A percentile compares a stretch with the other conserved stretches of the same genome.
These are phyloP conservation scores for Barypeithes pellucidus DNA, from an alignment of 2,888 invertebrate genomes.

Conservation along the genomic window DNA sequence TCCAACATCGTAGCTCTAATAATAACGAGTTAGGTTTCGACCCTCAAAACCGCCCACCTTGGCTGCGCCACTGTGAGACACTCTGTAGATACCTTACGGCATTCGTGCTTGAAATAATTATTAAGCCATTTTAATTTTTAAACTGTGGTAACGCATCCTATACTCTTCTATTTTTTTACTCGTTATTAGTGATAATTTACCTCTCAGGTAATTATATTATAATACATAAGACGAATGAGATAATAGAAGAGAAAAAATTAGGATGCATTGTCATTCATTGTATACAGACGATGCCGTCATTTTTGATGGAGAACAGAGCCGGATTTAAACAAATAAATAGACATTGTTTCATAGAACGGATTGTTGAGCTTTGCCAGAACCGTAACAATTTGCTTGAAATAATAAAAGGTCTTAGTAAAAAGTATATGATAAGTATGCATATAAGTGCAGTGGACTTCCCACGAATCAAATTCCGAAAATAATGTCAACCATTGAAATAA, in stretches of 20 bases:
- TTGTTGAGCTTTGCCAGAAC: too few relatives aligned
- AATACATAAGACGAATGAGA: background rate
- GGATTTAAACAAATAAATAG: background rate
- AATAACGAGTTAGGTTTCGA: too few relatives aligned
- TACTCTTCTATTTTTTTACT: too few relatives aligned
- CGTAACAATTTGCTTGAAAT: too few relatives aligned
- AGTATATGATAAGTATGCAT: too few relatives aligned
- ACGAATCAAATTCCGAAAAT: too few relatives aligned
- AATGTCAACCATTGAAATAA: too few relatives aligned
- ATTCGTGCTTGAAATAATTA: conserved; percentile 14
- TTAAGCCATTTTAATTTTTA: conserved; percentile 2
- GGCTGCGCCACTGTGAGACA: too few relatives aligned
- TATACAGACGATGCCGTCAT: background rate
- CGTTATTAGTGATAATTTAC: background rate
- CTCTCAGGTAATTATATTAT: background rate
- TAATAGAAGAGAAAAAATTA: background rate
- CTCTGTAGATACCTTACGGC: conserved; percentile 2
- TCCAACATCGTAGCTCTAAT: too few relatives aligned
- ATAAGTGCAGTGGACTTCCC: too few relatives aligned
- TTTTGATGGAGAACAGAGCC: background rate
- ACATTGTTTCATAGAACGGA: background rate
- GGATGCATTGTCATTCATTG: background rate
- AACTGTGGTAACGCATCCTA: background rate
- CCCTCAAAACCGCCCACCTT: too few relatives aligned
- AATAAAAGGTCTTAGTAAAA: too few relatives aligned